These are phyloP conservation scores for Cecropterus lyciades DNA, from an alignment of 1,140 invertebrate genomes.

Conservation along the genomic window DNA sequence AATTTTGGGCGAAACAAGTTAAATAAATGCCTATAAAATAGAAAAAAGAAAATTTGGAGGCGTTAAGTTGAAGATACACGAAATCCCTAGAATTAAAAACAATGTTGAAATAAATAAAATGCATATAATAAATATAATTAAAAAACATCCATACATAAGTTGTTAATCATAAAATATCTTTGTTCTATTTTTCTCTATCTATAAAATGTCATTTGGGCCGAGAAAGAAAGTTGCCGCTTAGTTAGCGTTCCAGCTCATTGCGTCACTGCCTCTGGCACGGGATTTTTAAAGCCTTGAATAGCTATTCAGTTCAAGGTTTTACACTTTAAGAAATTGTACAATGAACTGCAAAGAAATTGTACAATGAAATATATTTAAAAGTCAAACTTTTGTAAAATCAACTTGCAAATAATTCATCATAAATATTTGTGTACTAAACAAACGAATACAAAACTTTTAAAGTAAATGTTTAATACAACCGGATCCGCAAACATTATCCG, in stretches of 20 bases:
- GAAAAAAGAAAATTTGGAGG: too few species aligned
- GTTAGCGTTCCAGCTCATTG: constrained; percentile 41
- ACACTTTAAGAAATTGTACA: constrained; percentile 12
- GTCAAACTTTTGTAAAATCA: neutral
- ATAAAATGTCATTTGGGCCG: constrained; percentile 20
- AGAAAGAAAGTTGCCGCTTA: constrained; percentile 38
- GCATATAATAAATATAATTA: neutral
- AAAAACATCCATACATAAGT: neutral
- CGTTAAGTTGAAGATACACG: too few species aligned
- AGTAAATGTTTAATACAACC: neutral
- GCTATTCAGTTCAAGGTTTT: constrained; percentile 35
- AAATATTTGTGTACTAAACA: neutral
- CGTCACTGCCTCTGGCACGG: constrained; percentile 38
- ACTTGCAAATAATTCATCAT: neutral
- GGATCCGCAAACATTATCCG: neutral
- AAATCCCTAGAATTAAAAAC: too few species aligned
- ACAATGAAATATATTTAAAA: neutral
- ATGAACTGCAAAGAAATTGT: neutral
- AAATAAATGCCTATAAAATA: too few species aligned
- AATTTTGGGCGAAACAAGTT: too few species aligned
- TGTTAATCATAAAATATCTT: neutral
- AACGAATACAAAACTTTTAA: neutral
- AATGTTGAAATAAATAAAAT: too few species aligned
- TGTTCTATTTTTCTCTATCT: constrained; percentile 8
- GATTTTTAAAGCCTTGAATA: constrained; percentile 33